A percentile compares a stretch with the other conserved stretches of the same genome.
Conservation (phyloP, 2,113 vertebrate genomes). For the Crotalus viridis region DNA sequence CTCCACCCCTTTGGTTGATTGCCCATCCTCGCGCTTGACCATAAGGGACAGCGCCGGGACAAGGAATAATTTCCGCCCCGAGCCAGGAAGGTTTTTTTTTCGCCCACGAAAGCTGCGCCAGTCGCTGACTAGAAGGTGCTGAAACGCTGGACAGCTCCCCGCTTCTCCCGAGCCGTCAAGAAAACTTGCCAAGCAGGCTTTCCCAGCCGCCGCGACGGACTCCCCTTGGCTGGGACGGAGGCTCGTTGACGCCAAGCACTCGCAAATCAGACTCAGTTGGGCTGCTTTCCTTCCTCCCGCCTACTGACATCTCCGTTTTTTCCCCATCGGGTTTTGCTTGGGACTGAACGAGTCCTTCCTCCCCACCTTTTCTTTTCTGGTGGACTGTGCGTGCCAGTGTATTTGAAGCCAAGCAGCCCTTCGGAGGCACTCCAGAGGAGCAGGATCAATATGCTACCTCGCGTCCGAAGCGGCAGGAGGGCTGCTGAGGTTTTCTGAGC, state of each 20-base stretch:
- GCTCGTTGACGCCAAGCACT: conserved; percentile 35
- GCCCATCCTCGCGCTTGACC: conserved; percentile 24
- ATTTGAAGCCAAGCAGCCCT: neutral
- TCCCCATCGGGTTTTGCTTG: conserved; percentile 28
- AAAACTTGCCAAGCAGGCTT: conserved; percentile 48
- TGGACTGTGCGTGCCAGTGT: neutral
- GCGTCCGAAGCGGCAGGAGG: neutral
- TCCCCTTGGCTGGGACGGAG: conserved; percentile 17
- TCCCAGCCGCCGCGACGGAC: neutral
- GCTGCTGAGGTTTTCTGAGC: neutral
- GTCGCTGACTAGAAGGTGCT: neutral
- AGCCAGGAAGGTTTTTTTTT: neutral
- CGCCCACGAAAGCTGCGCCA: neutral
- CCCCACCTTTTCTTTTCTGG: neutral
- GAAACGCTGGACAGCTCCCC: conserved; percentile 25
- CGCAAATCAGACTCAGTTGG: conserved; percentile 29
- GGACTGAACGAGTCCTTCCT: neutral
- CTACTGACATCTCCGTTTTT: conserved; percentile 32
- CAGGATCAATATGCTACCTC: neutral
- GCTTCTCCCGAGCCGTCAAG: neutral
- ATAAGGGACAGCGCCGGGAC: conserved; percentile 12
- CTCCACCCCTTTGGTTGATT: neutral
- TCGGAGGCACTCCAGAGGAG: neutral
- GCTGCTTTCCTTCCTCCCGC: conserved; percentile 18
- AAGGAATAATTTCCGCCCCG: neutral